A percentile compares a stretch with the other conserved stretches of the same genome.
These are phyloP conservation scores for Agraylea sexmaculata DNA, from an alignment of 1,140 invertebrate genomes.

Conservation along the genomic window DNA sequence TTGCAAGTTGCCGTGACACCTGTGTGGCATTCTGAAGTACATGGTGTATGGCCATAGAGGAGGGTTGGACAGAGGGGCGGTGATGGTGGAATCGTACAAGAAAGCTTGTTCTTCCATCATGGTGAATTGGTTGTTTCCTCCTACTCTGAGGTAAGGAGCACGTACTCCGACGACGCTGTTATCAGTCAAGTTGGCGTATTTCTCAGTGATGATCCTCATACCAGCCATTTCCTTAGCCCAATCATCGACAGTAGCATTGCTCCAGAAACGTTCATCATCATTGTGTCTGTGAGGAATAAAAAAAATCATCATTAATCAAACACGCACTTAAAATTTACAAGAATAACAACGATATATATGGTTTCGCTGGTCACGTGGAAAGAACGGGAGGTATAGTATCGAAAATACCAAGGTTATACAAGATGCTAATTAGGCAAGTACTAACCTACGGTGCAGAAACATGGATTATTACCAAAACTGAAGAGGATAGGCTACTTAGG, in stretches of 20 bases:
- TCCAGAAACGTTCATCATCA: conserved; percentile 89
- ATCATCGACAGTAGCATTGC: conserved; percentile 81
- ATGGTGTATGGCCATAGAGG: conserved; percentile 96
- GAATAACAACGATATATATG: too few relatives aligned
- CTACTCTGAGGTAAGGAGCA: conserved; percentile 84
- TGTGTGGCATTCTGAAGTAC: conserved; percentile 93
- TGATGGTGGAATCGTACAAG: conserved; percentile 91
- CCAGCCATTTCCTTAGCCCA: conserved; percentile 97
- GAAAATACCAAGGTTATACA: too few relatives aligned
- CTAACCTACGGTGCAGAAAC: too few relatives aligned
- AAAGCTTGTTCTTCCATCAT: conserved; percentile 98
- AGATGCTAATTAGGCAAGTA: too few relatives aligned
- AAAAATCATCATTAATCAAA: too few relatives aligned
- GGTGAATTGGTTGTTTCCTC: conserved; percentile 92
- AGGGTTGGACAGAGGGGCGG: conserved; percentile 80
- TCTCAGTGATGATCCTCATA: conserved; percentile 84
- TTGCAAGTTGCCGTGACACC: conserved; percentile 87
- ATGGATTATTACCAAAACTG: too few relatives aligned
- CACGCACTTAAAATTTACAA: too few relatives aligned
- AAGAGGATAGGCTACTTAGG: too few relatives aligned
- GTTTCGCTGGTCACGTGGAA: too few relatives aligned
- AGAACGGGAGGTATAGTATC: too few relatives aligned
- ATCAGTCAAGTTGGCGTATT: conserved; percentile 86
- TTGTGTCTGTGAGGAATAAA: conserved; percentile 80
- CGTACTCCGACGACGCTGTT: conserved; percentile 89